Percentiles rank a stretch among this genome's conserved stretches.
Evolutionary conservation across 2,797 vertebrate species (phyloP).

Genomic region (Syngnathus rostellatus): DNA sequence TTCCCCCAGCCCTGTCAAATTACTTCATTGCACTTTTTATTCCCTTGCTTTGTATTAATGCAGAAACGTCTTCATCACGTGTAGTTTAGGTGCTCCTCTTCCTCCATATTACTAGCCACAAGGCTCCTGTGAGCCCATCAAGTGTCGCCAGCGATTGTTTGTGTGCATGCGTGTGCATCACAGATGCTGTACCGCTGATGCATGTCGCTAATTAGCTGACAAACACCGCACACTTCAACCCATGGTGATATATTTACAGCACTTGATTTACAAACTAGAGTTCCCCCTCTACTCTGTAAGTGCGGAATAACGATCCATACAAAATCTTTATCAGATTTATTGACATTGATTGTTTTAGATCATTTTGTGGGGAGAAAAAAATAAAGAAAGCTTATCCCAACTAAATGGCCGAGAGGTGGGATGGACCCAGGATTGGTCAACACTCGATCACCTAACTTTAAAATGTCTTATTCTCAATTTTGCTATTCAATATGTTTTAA

Average conservation of each 20-base stretch:
- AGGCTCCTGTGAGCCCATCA: constrained; percentile 58
- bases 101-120: constrained; percentile 37
- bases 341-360: too few relatives aligned
- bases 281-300: neutral
- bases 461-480: too few relatives aligned
- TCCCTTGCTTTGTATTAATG: constrained; percentile 17
- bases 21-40: constrained; percentile 21
- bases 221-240: constrained; percentile 44
- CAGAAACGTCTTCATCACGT: constrained; percentile 61
- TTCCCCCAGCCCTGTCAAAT: neutral
- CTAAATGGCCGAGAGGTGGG: too few relatives aligned
- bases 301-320: too few relatives aligned
- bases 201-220: constrained; percentile 66
- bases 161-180: constrained; percentile 19
- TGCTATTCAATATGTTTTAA: too few relatives aligned
- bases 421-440: too few relatives aligned
- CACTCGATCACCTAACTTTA: too few relatives aligned
- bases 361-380: too few relatives aligned
- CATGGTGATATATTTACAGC: constrained; percentile 31
- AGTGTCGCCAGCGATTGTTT: constrained; percentile 49
- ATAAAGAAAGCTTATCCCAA: too few relatives aligned
- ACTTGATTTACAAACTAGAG: constrained; percentile 17
- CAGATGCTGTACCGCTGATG: constrained; percentile 53
- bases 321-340: too few relatives aligned
- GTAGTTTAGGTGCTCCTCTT: constrained; percentile 31